These are phyloP conservation scores for Maconellicoccus hirsutus DNA, from an alignment of 1,140 invertebrate genomes.

Conservation along the genomic window DNA sequence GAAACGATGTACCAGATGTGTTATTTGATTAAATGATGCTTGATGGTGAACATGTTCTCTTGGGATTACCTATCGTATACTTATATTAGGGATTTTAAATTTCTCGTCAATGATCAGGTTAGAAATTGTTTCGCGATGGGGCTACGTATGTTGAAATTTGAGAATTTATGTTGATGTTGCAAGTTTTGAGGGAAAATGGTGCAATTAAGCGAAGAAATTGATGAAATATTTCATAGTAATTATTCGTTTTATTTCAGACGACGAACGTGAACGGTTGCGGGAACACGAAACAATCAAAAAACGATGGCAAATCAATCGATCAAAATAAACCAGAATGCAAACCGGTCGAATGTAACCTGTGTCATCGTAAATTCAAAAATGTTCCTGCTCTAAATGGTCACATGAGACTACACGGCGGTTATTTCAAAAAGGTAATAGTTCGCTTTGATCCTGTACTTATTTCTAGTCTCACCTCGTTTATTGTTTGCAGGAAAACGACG, in stretches of 20 bases:
- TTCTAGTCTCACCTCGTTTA: background rate
- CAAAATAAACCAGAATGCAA: conserved; percentile 37
- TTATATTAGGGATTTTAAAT: background rate
- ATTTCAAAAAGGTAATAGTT: conserved; percentile 83
- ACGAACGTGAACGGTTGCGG: conserved; percentile 2
- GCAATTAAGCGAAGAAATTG: too few relatives aligned
- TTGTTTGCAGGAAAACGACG: conserved; percentile 57
- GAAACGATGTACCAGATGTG: too few relatives aligned
- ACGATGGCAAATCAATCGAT: conserved; percentile 76
- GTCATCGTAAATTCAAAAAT: conserved; percentile 90
- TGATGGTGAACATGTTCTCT: background rate
- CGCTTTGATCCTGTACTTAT: too few relatives aligned
- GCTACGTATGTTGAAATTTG: too few relatives aligned
- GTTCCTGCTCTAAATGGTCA: conserved; percentile 93
- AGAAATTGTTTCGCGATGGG: too few relatives aligned
- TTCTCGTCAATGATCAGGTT: conserved; percentile 1
- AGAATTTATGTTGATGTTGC: too few relatives aligned
- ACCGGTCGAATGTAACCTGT: conserved; percentile 86
- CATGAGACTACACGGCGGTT: conserved; percentile 91
- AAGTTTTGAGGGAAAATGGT: too few relatives aligned
- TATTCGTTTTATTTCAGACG: conserved; percentile 4
- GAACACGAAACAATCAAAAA: conserved; percentile 51
- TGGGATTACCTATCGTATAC: background rate
- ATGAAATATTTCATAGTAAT: background rate
- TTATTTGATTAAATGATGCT: too few relatives aligned